phyloP scores from a whole-genome alignment of 2,888 invertebrate species.

The Dendrolimus houi region DNA sequence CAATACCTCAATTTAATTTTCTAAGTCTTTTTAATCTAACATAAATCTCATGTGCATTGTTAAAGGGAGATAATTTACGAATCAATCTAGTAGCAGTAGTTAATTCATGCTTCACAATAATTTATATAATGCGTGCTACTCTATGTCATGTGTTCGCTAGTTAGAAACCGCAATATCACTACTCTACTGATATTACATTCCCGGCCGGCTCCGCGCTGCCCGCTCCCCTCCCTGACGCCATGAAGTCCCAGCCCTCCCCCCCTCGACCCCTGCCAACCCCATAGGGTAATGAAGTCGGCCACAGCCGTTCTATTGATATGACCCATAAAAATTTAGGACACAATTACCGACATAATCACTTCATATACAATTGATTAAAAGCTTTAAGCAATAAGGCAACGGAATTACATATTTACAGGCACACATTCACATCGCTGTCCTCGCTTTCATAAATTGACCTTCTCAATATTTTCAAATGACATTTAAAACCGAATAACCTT shows the following conservation, averaged over 20 bases:
- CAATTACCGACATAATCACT: constrained; percentile 47
- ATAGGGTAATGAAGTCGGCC: constrained; percentile 67
- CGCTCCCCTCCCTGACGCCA: constrained; percentile 46
- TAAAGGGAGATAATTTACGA: too few species aligned
- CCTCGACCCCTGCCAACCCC: constrained; percentile 38
- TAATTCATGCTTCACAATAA: neutral
- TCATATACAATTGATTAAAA: constrained; percentile 24
- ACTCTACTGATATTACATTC: constrained; percentile 67
- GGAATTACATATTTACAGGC: too few species aligned
- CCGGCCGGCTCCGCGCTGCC: constrained; percentile 25
- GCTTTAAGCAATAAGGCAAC: neutral
- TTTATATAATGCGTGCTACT: constrained; percentile 20
- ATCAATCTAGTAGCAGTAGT: too few species aligned
- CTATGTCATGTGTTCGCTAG: constrained; percentile 41
- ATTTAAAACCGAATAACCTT: too few species aligned
- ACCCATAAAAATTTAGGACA: constrained; percentile 64
- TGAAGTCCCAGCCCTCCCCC: constrained; percentile 44
- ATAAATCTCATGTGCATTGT: too few species aligned
- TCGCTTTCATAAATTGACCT: too few species aligned
- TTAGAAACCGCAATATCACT: constrained; percentile 68
- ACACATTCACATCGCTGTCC: too few species aligned
- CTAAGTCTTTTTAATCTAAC: too few species aligned
- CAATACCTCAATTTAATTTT: too few species aligned
- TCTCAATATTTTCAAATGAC: too few species aligned
- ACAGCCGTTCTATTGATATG: constrained; percentile 52